These are phyloP conservation scores for Nomada flava DNA, from an alignment of 2,888 invertebrate species.

Conservation along the genomic window DNA sequence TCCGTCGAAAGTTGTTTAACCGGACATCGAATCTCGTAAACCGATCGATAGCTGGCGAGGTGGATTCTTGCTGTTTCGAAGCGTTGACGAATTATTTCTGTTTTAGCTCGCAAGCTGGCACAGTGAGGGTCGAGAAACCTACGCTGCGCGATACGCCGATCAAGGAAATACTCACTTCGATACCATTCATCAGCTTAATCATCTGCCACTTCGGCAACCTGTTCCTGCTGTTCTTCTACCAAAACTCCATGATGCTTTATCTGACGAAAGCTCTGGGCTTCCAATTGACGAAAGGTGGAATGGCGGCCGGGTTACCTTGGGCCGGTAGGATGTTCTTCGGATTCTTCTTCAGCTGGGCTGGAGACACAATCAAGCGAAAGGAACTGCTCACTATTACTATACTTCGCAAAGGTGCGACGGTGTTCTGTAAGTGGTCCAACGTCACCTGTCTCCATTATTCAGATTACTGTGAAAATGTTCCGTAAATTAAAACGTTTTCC, in stretches of 20 bases:
- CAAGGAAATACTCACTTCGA: slow-evolving; percentile 86
- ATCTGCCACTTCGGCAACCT: slow-evolving; percentile 91
- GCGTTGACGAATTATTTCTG: too few relatives aligned
- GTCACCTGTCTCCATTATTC: not conserved
- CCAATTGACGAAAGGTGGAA: slow-evolving; percentile 89
- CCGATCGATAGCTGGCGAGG: too few relatives aligned
- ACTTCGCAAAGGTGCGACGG: slow-evolving; percentile 76
- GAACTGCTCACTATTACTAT: slow-evolving; percentile 83
- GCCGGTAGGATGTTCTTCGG: slow-evolving; percentile 89
- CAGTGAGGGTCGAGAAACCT: slow-evolving; percentile 67
- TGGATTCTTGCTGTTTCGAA: too few relatives aligned
- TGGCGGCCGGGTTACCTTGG: slow-evolving; percentile 90
- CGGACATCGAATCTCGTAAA: not conserved
- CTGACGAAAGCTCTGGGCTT: slow-evolving; percentile 90
- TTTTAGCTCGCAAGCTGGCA: slow-evolving; percentile 85
- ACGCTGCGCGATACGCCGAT: slow-evolving; percentile 87
- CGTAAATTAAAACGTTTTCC: not conserved
- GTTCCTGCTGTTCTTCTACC: slow-evolving; percentile 91
- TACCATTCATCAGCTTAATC: slow-evolving; percentile 89
- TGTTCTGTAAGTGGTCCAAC: slow-evolving; percentile 75
- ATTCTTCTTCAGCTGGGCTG: slow-evolving; percentile 89
- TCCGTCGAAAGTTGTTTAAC: not conserved
- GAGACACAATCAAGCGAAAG: slow-evolving; percentile 87
- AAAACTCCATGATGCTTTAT: slow-evolving; percentile 91
- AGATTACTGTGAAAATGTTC: not conserved